A percentile compares a stretch with the other conserved stretches of the same genome.
Conservation (phyloP, 92 coral and sea anemone genomes). For the Zoanthus sociatus region DNA sequence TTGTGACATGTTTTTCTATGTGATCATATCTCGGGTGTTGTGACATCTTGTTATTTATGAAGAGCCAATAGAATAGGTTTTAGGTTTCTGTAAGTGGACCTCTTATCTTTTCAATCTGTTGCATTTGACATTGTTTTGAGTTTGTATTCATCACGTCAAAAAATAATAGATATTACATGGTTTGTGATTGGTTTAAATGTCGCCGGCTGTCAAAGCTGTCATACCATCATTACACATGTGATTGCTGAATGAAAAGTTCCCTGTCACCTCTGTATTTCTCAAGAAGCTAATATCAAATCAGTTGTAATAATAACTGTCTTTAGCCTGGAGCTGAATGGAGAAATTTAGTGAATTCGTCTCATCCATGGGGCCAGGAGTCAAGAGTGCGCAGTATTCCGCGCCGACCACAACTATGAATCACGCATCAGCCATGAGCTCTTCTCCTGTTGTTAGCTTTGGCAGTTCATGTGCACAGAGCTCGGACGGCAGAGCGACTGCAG, state of each 20-base stretch:
- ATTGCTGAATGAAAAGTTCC: constrained; percentile 44
- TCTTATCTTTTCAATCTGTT: constrained; percentile 63
- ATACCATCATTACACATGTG: constrained; percentile 53
- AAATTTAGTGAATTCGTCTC: constrained; percentile 91
- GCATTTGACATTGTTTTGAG: constrained; percentile 49
- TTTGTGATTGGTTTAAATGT: constrained; percentile 46
- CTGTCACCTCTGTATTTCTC: constrained; percentile 25
- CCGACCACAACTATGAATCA: constrained; percentile 68
- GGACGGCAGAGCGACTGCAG: constrained; percentile 48
- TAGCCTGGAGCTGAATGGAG: constrained; percentile 78
- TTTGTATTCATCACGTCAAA: constrained; percentile 40
- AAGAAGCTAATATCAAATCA: constrained; percentile 42
- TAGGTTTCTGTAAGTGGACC: constrained; percentile 34
- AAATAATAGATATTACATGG: constrained; percentile 45
- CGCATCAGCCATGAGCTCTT: constrained; percentile 47
- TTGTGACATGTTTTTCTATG: constrained; percentile 4
- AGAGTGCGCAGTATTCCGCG: constrained; percentile 53
- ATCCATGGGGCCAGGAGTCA: constrained; percentile 73
- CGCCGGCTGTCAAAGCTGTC: constrained; percentile 68
- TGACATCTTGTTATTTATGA: constrained; percentile 41
- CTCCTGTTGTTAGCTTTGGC: constrained; percentile 45
- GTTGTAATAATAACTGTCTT: constrained; percentile 44
- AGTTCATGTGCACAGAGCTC: constrained; percentile 50
- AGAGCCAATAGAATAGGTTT: constrained; percentile 42
- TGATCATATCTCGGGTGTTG: constrained; percentile 29